Percentiles rank a stretch among this genome's conserved stretches.
phyloP scores from a whole-genome alignment of 2,888 invertebrate species.

The Gymnosoma rotundatum region DNA sequence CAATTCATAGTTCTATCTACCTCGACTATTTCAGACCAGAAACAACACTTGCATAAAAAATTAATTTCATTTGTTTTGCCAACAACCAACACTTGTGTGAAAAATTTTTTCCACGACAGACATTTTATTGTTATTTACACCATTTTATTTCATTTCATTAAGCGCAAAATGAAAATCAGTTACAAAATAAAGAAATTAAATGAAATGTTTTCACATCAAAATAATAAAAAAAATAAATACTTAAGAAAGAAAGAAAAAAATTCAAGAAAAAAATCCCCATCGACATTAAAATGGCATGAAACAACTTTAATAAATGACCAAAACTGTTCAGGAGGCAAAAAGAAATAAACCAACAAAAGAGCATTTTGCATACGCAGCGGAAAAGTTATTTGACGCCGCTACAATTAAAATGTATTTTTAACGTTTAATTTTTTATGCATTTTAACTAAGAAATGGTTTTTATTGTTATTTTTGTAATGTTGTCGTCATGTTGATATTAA shows the following conservation, averaged over 20 bases:
- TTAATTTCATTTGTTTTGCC: neutral
- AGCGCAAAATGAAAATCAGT: no score
- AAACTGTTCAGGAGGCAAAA: neutral
- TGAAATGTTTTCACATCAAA: neutral
- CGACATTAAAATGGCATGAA: neutral
- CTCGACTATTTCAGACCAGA: no score
- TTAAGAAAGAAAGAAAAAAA: neutral
- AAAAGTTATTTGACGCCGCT: constrained; percentile 12
- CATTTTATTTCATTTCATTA: neutral
- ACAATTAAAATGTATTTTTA: constrained; percentile 53
- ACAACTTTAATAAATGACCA: neutral
- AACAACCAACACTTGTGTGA: neutral
- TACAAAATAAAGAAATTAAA: constrained; percentile 1
- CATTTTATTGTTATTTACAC: neutral
- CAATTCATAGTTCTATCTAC: no score
- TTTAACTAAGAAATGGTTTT: neutral
- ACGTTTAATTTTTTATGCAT: neutral
- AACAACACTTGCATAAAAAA: neutral
- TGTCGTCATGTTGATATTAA: constrained; percentile 45
- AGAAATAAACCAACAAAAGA: neutral
- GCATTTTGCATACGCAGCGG: constrained; percentile 31
- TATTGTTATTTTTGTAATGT: constrained; percentile 25
- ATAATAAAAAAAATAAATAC: neutral
- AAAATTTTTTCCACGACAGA: neutral
- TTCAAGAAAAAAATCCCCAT: neutral